A percentile compares a stretch with the other conserved stretches of the same genome.
Evolutionary conservation across 1,140 invertebrate genomes (phyloP).

Genomic region (Pogonomyrmex californicus): DNA sequence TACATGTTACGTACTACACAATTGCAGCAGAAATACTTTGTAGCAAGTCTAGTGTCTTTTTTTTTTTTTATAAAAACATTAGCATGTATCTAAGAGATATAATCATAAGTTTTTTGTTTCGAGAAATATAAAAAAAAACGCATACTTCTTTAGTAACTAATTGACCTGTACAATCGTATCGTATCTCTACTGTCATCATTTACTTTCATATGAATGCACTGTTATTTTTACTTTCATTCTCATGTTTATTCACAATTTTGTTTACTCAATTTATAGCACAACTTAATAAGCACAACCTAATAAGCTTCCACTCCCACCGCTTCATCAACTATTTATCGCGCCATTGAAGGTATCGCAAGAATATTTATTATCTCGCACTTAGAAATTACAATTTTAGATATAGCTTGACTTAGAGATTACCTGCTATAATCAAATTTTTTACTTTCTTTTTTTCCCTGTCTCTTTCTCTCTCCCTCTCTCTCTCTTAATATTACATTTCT

Average conservation of each 20-base stretch:
- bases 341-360: slow-evolving; percentile 41
- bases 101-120: not conserved
- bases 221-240: slow-evolving; percentile 3
- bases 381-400: slow-evolving; percentile 37
- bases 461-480: not conserved
- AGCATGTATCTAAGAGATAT: slow-evolving; percentile 9
- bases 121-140: not conserved
- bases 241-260: slow-evolving; percentile 8
- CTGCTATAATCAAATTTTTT: slow-evolving; percentile 40
- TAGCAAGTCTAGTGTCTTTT: not conserved
- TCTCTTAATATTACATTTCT: slow-evolving; percentile 19
- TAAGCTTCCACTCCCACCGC: slow-evolving; percentile 20
- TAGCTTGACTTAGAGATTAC: slow-evolving; percentile 23
- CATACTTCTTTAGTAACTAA: not conserved
- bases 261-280: slow-evolving; percentile 40
- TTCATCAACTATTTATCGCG: slow-evolving; percentile 51
- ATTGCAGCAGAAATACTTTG: not conserved
- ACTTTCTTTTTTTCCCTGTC: not conserved
- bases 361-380: slow-evolving; percentile 51
- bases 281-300: not conserved
- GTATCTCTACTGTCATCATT: not conserved
- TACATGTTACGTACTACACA: not conserved
- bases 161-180: not conserved
- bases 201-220: not conserved
- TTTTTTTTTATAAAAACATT: not conserved